These are phyloP conservation scores for Ectemnius continuus DNA, from an alignment of 2,888 invertebrate genomes.

Conservation along the genomic window DNA sequence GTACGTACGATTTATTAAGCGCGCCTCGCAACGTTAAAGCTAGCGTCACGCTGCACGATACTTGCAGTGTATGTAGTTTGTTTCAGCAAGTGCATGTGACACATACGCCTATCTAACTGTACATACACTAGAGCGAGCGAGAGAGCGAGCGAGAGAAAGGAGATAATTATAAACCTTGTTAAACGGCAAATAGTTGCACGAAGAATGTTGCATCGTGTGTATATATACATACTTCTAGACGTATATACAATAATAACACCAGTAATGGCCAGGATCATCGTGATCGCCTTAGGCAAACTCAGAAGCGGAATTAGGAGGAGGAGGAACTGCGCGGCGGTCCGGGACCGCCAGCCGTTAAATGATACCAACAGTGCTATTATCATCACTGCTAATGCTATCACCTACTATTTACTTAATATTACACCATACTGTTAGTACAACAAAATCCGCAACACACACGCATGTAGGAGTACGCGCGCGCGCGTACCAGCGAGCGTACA, in stretches of 20 bases:
- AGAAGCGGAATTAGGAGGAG: not conserved
- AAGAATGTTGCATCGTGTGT: slow-evolving; percentile 55
- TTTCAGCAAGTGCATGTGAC: not conserved
- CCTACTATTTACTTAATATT: slow-evolving; percentile 52
- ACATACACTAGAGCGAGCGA: not conserved
- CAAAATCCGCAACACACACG: slow-evolving; percentile 33
- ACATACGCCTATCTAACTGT: slow-evolving; percentile 19
- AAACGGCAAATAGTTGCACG: slow-evolving; percentile 52
- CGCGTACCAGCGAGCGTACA: slow-evolving; percentile 24
- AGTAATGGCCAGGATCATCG: slow-evolving; percentile 32
- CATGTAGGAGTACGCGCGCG: slow-evolving; percentile 3
- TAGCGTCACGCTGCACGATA: too few species aligned
- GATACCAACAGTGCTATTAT: slow-evolving; percentile 49
- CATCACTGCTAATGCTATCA: slow-evolving; percentile 51
- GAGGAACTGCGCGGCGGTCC: slow-evolving; percentile 35
- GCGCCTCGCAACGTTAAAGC: too few species aligned
- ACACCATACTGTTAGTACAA: slow-evolving; percentile 59
- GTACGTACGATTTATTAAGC: slow-evolving; percentile 27
- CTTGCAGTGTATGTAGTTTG: too few species aligned
- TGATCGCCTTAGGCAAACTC: slow-evolving; percentile 15
- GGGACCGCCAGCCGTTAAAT: slow-evolving; percentile 11
- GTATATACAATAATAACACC: slow-evolving; percentile 25
- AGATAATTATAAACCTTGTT: slow-evolving; percentile 68
- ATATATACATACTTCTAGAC: not conserved
- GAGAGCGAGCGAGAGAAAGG: slow-evolving; percentile 19